These are phyloP conservation scores for Liasis olivaceus DNA, from an alignment of 2,797 vertebrate species.

Conservation along the genomic window DNA sequence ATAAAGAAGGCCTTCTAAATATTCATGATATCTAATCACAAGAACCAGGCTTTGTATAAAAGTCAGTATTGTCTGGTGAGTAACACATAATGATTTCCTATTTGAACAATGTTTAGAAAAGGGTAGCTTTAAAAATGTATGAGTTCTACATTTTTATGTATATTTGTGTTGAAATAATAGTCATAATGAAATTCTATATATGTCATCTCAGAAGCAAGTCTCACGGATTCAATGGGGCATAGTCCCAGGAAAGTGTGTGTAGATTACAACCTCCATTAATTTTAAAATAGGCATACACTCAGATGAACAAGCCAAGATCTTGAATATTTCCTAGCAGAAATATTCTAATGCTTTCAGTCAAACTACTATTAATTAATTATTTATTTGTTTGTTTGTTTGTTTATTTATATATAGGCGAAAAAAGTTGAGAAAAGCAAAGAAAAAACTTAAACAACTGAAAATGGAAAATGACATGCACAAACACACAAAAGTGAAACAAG, in stretches of 20 bases:
- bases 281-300: neutral
- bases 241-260: neutral
- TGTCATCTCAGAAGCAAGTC: too few species aligned
- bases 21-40: conserved; percentile 34
- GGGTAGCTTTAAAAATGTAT: conserved; percentile 2
- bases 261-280: neutral
- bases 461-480: too few species aligned
- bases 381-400: too few species aligned
- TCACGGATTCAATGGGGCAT: neutral
- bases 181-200: neutral
- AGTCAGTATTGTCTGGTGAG: neutral
- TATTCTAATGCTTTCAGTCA: neutral
- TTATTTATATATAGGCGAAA: too few species aligned
- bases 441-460: neutral
- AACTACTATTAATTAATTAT: neutral
- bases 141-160: neutral
- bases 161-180: neutral
- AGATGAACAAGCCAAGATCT: neutral
- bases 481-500: too few species aligned
- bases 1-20: conserved; percentile 23
- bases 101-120: neutral
- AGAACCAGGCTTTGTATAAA: conserved; percentile 3
- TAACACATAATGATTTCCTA: conserved; percentile 8
- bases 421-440: neutral
- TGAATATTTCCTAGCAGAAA: neutral